Percentiles rank a stretch among this genome's conserved stretches.
Evolutionary conservation across 2,113 vertebrate genomes (phyloP).

Genomic region (Chaetura pelagica): DNA sequence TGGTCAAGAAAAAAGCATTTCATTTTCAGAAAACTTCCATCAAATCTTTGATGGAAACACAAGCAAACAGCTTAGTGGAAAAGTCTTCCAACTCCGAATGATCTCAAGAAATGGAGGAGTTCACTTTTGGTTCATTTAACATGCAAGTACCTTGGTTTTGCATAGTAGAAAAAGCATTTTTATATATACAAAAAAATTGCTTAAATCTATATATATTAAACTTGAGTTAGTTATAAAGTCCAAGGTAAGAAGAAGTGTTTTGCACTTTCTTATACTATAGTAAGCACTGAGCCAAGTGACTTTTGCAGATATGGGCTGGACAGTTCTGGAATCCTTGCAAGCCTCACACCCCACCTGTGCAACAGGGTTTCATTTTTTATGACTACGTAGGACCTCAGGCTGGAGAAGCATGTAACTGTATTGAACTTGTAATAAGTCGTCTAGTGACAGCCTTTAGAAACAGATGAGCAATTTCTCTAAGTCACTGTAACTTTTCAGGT

Average conservation of each 20-base stretch:
- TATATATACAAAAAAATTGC: not conserved
- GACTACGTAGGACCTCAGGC: not conserved
- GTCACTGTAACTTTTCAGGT: not conserved
- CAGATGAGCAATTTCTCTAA: not conserved
- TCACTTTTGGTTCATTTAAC: not conserved
- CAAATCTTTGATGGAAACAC: not conserved
- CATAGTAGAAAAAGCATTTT: not conserved
- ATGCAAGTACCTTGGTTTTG: not conserved
- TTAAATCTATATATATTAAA: not conserved
- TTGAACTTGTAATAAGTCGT: not conserved
- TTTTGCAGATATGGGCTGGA: not conserved
- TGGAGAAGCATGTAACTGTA: not conserved
- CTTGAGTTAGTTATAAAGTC: not conserved
- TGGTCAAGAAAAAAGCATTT: not conserved
- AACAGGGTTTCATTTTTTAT: not conserved
- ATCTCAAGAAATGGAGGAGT: not conserved
- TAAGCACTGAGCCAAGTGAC: fast-evolving
- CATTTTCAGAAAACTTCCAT: not conserved
- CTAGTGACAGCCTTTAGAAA: not conserved
- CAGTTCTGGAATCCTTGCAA: not conserved
- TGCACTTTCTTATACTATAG: not conserved
- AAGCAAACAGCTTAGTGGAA: not conserved
- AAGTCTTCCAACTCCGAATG: not conserved
- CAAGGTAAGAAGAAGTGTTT: not conserved
- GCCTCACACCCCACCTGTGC: not conserved